Evolutionary conservation across 2,888 invertebrate species (phyloP), one percentile per base, ranked within the genome.

Genomic region (Antheraea assamensis): DNA sequence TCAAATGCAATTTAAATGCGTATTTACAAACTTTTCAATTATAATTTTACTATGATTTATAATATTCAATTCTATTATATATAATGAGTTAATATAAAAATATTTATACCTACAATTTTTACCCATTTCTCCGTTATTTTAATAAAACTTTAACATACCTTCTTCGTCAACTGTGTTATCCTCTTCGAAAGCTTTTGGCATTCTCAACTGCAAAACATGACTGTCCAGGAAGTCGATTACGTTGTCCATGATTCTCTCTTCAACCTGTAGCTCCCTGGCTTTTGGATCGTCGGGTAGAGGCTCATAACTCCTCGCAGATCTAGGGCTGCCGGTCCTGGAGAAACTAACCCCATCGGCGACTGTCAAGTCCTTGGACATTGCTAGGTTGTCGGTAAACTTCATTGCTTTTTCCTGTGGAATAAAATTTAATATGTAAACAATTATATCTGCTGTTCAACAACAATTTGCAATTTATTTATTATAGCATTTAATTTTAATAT

Each of bases 201-300:
- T 93, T 79, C 94, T 92, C 19, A 94, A 81, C 78, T 92, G 92
- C 5, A 94, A 78, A 1, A 90, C 91, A 74, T 94, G 94, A 75
- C 85, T 91, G 74, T 94, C 94, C 19, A 94, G 78, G 84, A 94
- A 94, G 81, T 94, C 94, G 0, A 93, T 89, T 0, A 94, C 87
- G 58, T 94, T 94, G 70, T 94, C 94, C 87, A 94, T 81, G 70
- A 94, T 94, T 76, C 94, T 90, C 70, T 94, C 94, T 82, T 94
- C 94, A 0, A 94, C 85, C 76, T 88, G 89, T 68, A 86, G 79
- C 77, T 94, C 94, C 77, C 94, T 89, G 75, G 90, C 87, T 75
- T 92, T 92, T 0, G 92, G 92, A 27, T 94, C 94, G 8, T 90
- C 90, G 30, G 92, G 87, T 0, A 94, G 79, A 8, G 94, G 90